phyloP scores from a whole-genome alignment of 2,888 invertebrate species.

The Leptinotarsa haldemani region DNA sequence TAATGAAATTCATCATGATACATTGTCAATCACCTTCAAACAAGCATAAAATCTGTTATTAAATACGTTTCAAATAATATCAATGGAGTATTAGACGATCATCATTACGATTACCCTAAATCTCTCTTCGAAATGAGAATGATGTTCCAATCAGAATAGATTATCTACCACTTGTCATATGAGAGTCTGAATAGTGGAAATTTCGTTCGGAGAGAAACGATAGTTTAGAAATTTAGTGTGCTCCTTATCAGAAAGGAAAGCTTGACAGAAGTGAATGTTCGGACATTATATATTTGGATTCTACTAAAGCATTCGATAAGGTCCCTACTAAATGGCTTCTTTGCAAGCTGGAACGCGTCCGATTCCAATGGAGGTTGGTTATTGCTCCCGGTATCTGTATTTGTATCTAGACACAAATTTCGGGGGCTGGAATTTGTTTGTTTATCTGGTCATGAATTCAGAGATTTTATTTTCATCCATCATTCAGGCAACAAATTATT shows the following conservation, averaged over 20 bases:
- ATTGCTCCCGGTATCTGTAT: conserved; percentile 17
- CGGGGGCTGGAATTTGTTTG: not conserved
- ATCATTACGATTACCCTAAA: too few species aligned
- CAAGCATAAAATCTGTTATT: too few species aligned
- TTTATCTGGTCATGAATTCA: not conserved
- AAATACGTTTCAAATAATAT: too few species aligned
- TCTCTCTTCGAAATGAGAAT: not conserved
- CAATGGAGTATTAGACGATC: too few species aligned
- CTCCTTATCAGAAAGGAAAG: conserved; percentile 29
- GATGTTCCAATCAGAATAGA: not conserved
- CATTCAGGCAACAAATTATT: too few species aligned
- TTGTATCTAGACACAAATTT: conserved; percentile 10
- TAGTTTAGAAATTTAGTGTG: conserved; percentile 26
- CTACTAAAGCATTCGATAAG: conserved; percentile 34
- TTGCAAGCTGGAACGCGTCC: conserved; percentile 25
- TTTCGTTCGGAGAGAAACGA: conserved; percentile 8
- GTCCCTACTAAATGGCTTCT: conserved; percentile 32
- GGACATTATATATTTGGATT: conserved; percentile 36
- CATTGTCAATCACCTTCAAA: too few species aligned
- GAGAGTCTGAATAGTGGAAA: not conserved
- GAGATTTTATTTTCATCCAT: not conserved
- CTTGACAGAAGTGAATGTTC: conserved; percentile 31
- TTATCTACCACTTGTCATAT: conserved; percentile 1
- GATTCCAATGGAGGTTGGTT: conserved; percentile 19
- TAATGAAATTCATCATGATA: too few species aligned